Base-by-base conservation (phyloP, 2,113 vertebrate genomes). In the Bambusicola thoracicus region DNA sequence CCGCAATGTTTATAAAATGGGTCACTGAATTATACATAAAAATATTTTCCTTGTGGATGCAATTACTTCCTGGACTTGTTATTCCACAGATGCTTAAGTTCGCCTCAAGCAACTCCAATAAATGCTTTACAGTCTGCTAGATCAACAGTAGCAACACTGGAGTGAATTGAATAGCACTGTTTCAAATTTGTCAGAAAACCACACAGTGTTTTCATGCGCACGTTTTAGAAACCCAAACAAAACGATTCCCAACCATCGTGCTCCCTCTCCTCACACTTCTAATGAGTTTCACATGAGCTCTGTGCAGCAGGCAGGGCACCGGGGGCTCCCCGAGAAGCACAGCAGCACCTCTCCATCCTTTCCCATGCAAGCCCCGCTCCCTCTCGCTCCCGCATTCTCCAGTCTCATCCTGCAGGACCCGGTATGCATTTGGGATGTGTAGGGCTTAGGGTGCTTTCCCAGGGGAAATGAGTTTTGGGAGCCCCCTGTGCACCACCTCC, bases 1-100 rank as follows among this genome's bases (percentile, higher is more conserved):
- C 92, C 84, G 2, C 93, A 73, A 77, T 95, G 95, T 97, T 97
- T 95, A 95, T 85, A 95, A 95, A 96, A 83, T 36, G 61, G 96
- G 96, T 93, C 95, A 80, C 95, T 93, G 94, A 94, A 94, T 94
- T 95, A 95, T 86, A 95, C 95, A 94, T 94, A 96, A 95, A 95
- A 89, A 92, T 82, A 96, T 93, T 97, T 95, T 92, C 93, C 97
- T 95, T 95, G 87, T 69, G 66, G 93, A 94, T 84, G 93, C 91
- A 78, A 88, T 91, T 94, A 91, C 96, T 95, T 95, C 96, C 97
- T 74, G 94, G 96, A 94, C 84, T 55, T 91, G 89, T 95, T 82
- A 90, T 55, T 96, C 34, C 87, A 58, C 92, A 69, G 91, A 92
- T 80, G 90, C 94, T 95, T 74, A 78, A 43, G 44, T 91, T 94